Conservation (phyloP, 2,888 invertebrate genomes). For the Cataglyphis rosenhaueri region DNA sequence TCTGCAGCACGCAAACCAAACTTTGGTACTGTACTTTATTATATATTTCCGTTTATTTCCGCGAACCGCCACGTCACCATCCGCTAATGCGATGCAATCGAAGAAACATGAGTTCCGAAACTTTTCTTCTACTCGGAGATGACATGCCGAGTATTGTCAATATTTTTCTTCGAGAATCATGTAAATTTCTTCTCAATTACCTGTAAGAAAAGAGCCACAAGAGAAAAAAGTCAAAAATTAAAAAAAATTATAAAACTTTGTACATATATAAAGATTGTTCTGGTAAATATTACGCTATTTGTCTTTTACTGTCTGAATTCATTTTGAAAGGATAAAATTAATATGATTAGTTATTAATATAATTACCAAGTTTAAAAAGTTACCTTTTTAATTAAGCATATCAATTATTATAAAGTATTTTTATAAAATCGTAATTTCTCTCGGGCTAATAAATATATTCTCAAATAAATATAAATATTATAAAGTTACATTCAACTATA, state of each 20-base stretch:
- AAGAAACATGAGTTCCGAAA: not conserved
- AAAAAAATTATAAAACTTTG: not conserved
- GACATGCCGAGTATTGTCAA: not conserved
- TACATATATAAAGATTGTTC: not conserved
- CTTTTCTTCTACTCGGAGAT: not conserved
- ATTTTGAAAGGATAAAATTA: not conserved
- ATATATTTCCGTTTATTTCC: conserved; percentile 35
- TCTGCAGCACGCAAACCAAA: conserved; percentile 41
- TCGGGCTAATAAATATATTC: not conserved
- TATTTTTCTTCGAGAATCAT: not conserved
- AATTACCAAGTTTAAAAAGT: not conserved
- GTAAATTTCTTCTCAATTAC: not conserved
- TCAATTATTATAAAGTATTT: not conserved
- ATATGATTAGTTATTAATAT: not conserved
- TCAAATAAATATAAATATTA: not conserved
- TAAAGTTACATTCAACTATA: not conserved
- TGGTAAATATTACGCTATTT: not conserved
- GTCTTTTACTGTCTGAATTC: not conserved
- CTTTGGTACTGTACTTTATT: conserved; percentile 17
- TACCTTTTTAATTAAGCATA: no score
- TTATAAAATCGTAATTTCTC: conserved; percentile 8
- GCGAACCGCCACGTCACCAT: conserved; percentile 32
- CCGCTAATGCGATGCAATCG: conserved; percentile 11
- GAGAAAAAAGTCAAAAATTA: not conserved
- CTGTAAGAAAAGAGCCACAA: not conserved